A percentile compares a stretch with the other conserved stretches of the same genome.
Conservation (phyloP, 1,140 invertebrate species). For the Pentalonia nigronervosa region DNA sequence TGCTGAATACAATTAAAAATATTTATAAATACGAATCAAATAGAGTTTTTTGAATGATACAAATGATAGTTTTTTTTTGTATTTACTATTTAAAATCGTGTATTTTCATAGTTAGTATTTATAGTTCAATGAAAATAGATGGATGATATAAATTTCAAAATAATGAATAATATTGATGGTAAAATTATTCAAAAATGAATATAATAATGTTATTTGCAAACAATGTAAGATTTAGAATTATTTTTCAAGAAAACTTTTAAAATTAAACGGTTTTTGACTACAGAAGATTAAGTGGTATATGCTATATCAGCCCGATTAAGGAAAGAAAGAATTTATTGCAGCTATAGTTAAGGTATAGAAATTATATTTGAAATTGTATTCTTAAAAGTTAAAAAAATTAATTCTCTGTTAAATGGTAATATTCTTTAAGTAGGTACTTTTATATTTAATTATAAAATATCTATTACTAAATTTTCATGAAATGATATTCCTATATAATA, state of each 20-base stretch:
- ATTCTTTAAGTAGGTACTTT: neutral
- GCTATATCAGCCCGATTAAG: neutral
- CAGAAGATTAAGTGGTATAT: neutral
- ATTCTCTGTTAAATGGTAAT: neutral
- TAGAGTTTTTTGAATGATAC: neutral
- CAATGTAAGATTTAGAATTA: neutral
- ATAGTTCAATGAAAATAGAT: no score
- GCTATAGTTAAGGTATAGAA: neutral
- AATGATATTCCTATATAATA: neutral
- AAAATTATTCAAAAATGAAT: neutral
- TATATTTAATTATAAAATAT: neutral
- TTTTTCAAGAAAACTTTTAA: neutral
- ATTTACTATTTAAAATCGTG: no score
- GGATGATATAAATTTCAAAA: no score
- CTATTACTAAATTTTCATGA: neutral
- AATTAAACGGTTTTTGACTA: neutral
- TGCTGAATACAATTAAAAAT: no score
- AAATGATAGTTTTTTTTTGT: neutral
- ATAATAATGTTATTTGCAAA: neutral
- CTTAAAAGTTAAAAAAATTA: neutral
- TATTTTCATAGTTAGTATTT: no score
- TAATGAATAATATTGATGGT: no score
- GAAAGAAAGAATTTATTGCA: neutral
- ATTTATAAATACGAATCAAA: neutral
- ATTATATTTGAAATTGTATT: neutral